Evolutionary conservation across 1,140 invertebrate species (phyloP).

Genomic region (Ceratina calcarata): DNA sequence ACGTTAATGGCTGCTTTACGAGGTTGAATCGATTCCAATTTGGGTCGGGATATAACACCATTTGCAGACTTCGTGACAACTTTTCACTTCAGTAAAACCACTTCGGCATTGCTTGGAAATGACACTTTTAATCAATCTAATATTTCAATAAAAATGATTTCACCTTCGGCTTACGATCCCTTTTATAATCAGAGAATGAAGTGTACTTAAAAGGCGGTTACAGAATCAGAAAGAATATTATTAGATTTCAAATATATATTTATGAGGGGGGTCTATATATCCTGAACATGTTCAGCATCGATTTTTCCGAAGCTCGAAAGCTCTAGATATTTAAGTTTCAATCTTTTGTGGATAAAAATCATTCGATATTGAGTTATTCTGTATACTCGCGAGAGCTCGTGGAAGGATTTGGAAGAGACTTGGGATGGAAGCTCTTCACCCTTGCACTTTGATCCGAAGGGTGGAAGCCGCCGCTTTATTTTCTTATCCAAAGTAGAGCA

Average conservation of each 20-base stretch:
- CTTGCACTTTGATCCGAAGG: not conserved
- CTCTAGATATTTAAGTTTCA: not conserved
- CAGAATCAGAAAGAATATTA: too few relatives aligned
- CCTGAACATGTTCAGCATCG: not conserved
- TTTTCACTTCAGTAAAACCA: not conserved
- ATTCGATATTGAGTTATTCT: conserved; percentile 6
- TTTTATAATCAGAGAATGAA: too few relatives aligned
- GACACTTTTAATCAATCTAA: too few relatives aligned
- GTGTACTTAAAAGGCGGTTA: too few relatives aligned
- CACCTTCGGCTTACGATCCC: too few relatives aligned
- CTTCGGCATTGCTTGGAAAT: not conserved
- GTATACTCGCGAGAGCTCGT: not conserved
- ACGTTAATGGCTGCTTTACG: conserved; percentile 45
- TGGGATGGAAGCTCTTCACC: not conserved
- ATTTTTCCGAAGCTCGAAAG: not conserved
- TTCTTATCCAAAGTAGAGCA: conserved; percentile 46
- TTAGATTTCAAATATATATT: too few relatives aligned
- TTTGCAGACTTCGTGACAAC: conserved; percentile 29
- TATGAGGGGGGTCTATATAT: too few relatives aligned
- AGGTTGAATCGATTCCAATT: conserved; percentile 53
- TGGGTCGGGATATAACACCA: conserved; percentile 37
- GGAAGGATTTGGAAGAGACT: not conserved
- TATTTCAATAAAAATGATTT: too few relatives aligned
- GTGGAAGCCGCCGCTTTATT: conserved; percentile 21
- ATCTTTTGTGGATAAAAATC: not conserved